Conservation (phyloP, 2,797 vertebrate genomes). For the Myiotriccus ornatus region DNA sequence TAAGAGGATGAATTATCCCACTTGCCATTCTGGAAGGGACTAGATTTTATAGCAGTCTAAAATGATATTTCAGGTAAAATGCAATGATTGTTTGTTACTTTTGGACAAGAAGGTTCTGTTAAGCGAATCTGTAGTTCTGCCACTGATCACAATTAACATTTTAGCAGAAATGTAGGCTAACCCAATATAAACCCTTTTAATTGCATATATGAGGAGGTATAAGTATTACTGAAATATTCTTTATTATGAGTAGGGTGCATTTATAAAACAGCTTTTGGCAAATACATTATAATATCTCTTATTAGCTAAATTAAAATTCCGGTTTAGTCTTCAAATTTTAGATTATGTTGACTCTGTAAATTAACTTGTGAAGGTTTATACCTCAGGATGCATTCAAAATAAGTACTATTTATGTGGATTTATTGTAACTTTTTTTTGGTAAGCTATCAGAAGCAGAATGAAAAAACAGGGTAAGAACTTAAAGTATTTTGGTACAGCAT, state of each 20-base stretch:
- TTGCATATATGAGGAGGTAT: not conserved
- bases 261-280: not conserved
- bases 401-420: not conserved
- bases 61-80: not conserved
- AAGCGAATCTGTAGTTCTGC: not conserved
- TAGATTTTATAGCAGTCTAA: not conserved
- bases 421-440: not conserved
- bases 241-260: not conserved
- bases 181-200: not conserved
- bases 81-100: not conserved
- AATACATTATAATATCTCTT: not conserved
- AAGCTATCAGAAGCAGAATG: not conserved
- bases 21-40: not conserved
- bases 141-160: not conserved
- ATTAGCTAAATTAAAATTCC: not conserved
- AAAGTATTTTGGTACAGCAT: not conserved
- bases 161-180: not conserved
- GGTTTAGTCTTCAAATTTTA: not conserved
- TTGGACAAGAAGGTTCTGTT: not conserved
- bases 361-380: not conserved
- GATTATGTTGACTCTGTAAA: not conserved
- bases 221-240: not conserved
- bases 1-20: not conserved
- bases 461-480: not conserved
- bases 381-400: not conserved